phyloP scores from a whole-genome alignment of 2,113 vertebrate genomes.

The Hypanus sabinus region DNA sequence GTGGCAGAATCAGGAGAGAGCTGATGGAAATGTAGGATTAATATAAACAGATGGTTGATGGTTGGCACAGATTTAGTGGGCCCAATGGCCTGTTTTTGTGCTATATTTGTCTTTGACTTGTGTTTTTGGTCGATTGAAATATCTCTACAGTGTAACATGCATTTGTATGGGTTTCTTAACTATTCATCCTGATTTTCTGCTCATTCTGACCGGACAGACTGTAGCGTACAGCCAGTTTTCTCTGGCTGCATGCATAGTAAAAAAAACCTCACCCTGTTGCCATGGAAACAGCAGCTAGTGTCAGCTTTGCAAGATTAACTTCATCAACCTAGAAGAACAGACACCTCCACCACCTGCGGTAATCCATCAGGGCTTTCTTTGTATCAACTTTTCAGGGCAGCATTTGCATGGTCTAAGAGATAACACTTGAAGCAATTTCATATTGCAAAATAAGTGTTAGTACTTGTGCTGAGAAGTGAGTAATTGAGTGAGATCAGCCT shows the following conservation, averaged over 20 bases:
- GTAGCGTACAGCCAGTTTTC: background rate
- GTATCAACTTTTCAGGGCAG: slow-evolving; percentile 7
- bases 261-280: background rate
- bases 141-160: background rate
- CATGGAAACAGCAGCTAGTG: slow-evolving; percentile 8
- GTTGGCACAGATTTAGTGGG: too few species aligned
- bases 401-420: background rate
- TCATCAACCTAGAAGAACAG: slow-evolving; percentile 18
- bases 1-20: too few species aligned
- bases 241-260: background rate
- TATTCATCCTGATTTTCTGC: background rate
- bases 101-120: too few species aligned
- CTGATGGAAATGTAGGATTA: too few species aligned
- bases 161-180: background rate
- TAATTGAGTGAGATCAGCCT: slow-evolving; percentile 29
- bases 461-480: slow-evolving; percentile 20
- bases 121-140: background rate
- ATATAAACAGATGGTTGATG: too few species aligned
- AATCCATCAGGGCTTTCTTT: slow-evolving; percentile 22
- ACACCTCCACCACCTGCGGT: slow-evolving; percentile 26
- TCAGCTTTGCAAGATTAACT: slow-evolving; percentile 28
- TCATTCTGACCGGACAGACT: slow-evolving; percentile 15
- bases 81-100: too few species aligned
- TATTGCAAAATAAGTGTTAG: slow-evolving; percentile 27
- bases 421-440: slow-evolving; percentile 34